phyloP scores from a whole-genome alignment of 2,888 invertebrate species.

The Sericinus montela region DNA sequence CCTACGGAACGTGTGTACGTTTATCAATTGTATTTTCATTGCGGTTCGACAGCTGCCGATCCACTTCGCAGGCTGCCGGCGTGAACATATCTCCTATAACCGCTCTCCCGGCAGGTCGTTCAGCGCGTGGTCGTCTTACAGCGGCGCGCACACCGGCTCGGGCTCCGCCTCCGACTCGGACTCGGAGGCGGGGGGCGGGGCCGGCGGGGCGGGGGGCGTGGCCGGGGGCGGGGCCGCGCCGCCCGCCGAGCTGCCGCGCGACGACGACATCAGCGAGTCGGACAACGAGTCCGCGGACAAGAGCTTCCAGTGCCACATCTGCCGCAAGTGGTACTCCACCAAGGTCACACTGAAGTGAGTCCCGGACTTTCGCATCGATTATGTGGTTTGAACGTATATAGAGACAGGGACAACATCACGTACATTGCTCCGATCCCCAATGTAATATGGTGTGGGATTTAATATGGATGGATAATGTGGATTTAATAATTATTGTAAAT shows the following conservation, averaged over 20 bases:
- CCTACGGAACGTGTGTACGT: too few relatives aligned
- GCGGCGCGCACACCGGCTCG: constrained; percentile 45
- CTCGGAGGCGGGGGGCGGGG: not conserved
- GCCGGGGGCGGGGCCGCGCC: constrained; percentile 28
- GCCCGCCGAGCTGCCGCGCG: constrained; percentile 26
- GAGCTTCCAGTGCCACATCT: constrained; percentile 71
- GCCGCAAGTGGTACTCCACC: constrained; percentile 72
- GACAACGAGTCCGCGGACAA: constrained; percentile 72
- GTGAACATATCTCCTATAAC: too few relatives aligned
- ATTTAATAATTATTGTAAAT: too few relatives aligned
- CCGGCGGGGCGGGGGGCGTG: constrained; percentile 10
- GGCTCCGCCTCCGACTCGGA: constrained; percentile 49
- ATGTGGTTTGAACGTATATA: too few relatives aligned
- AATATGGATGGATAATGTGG: too few relatives aligned
- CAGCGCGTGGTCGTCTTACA: constrained; percentile 40
- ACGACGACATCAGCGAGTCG: constrained; percentile 64
- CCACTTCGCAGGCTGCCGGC: too few relatives aligned
- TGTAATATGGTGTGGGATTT: too few relatives aligned
- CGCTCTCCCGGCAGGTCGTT: constrained; percentile 48
- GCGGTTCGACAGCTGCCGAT: too few relatives aligned
- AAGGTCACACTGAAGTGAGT: constrained; percentile 70
- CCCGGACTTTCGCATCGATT: too few relatives aligned
- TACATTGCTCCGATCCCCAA: too few relatives aligned
- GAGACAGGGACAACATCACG: too few relatives aligned
- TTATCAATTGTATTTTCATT: too few relatives aligned